Evolutionary conservation across 2,797 vertebrate genomes (phyloP), one percentile per base, ranked within the genome.

Genomic region (Premnoplex brunnescens): DNA sequence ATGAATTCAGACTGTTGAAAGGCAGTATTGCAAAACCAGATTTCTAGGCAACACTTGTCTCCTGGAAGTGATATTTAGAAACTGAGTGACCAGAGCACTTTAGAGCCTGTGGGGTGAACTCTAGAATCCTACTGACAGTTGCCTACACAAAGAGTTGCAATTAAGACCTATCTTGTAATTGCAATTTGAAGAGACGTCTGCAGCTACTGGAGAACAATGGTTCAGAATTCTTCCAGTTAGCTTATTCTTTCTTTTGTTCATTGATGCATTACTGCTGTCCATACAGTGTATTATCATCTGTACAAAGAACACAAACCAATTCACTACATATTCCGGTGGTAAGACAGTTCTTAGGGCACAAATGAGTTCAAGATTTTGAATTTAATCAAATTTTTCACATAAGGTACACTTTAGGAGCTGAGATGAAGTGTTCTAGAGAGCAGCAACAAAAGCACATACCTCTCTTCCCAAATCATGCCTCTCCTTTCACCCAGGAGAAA

Each of bases 111-210:
- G 4, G 7, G 2, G 0, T 56, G 10, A 13, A 81, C 5, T 41
- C 2, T 15, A 9, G 12, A 36, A 10, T 32, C 41, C 20, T 46
- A 55, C 0, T 0, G 44, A 63, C 8, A 19, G 15, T 55, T 71
- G 15, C 15, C 15, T 39, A 27, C 5, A 11, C 8, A 77, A 48
- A 36, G 17, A 63, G 2, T 19, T 80, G 18, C 9, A 34, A 5
- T 62, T 77, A 55, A 37, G 48, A 67, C 4, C 9, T 51, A 7
- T 3, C 10, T 60, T 37, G 16, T 14, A 2, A 1, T 75, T 32
- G 15, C 5, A 71, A 6, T 34, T 12, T 87, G 68, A 64, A 74
- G 28, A 74, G 27, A 17, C 24, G 18, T 22, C 46, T 63, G 12
- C 18, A 77, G 18, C 17, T 81, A 12, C 16, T 18, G 3, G 11